These are phyloP conservation scores for Erebia palarica DNA, from an alignment of 2,888 invertebrate genomes.

Conservation along the genomic window DNA sequence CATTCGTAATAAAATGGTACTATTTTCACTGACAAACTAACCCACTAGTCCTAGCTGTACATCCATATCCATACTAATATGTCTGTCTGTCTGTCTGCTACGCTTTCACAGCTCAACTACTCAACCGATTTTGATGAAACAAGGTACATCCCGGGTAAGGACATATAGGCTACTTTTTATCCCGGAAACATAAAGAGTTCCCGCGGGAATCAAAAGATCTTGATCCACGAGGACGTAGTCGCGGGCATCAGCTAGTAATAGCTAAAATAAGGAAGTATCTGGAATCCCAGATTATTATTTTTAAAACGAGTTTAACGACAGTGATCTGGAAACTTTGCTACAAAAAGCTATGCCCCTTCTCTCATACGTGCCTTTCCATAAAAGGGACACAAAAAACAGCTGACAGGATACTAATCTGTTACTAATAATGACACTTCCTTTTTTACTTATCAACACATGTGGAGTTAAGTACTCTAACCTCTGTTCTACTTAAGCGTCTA, in stretches of 20 bases:
- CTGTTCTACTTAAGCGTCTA: conserved; percentile 1
- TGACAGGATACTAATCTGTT: conserved; percentile 38
- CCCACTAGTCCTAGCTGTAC: too few relatives aligned
- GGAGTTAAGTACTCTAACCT: conserved; percentile 35
- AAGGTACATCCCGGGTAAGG: too few relatives aligned
- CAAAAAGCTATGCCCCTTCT: conserved; percentile 12
- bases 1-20: too few relatives aligned
- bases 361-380: conserved; percentile 16
- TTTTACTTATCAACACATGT: conserved; percentile 64
- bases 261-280: background rate
- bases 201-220: too few relatives aligned
- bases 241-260: background rate
- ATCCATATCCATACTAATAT: too few relatives aligned
- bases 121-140: too few relatives aligned
- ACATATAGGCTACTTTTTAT: too few relatives aligned
- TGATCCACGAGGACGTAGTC: too few relatives aligned
- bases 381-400: conserved; percentile 31
- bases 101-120: too few relatives aligned
- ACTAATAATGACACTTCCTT: conserved; percentile 48
- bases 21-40: too few relatives aligned
- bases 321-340: background rate
- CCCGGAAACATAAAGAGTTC: too few relatives aligned
- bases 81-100: too few relatives aligned
- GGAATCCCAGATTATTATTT: background rate
- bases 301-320: conserved; percentile 11